Evolutionary conservation across 2,888 invertebrate genomes (phyloP).

Genomic region (Cephonodes hylas): DNA sequence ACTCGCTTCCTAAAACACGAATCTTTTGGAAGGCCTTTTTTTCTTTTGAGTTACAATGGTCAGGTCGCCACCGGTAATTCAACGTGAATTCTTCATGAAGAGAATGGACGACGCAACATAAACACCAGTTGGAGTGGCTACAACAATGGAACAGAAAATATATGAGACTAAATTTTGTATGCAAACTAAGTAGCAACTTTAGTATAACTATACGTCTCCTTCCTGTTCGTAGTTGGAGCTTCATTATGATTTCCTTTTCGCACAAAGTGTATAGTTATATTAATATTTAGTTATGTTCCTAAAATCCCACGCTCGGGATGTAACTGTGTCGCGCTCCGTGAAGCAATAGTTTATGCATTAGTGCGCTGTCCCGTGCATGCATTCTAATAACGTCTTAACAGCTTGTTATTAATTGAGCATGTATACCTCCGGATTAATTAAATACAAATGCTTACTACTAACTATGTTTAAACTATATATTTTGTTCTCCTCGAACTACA

Average conservation of each 20-base stretch:
- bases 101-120: background rate
- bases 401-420: background rate
- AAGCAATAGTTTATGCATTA: background rate
- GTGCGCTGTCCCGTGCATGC: background rate
- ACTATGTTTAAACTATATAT: too few species aligned
- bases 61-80: background rate
- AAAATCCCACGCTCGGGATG: background rate
- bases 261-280: background rate
- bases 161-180: slow-evolving; percentile 1
- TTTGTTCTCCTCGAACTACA: too few species aligned
- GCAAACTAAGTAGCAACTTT: background rate
- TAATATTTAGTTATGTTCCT: background rate
- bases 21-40: background rate
- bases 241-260: background rate
- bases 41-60: slow-evolving; percentile 3
- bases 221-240: background rate
- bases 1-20: background rate
- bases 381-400: background rate
- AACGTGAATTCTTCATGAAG: slow-evolving; percentile 3
- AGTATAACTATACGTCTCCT: background rate
- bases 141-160: background rate
- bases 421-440: background rate
- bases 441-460: too few species aligned
- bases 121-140: background rate
- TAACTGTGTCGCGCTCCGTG: background rate